Conservation (phyloP, 1,140 invertebrate species). For the Littorina saxatilis region DNA sequence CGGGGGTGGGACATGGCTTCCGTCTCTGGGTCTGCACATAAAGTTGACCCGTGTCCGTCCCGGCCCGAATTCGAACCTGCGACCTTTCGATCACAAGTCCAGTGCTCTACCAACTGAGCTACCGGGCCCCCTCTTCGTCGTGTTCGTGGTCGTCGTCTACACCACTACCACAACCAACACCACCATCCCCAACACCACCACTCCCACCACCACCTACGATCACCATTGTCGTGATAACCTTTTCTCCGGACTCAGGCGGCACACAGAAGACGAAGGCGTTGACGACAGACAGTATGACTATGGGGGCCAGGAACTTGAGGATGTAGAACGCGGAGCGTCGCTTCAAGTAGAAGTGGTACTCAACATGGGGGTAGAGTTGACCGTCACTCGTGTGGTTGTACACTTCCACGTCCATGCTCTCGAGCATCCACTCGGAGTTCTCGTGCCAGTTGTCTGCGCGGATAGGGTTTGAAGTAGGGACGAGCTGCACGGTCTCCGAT, state of each 20-base stretch:
- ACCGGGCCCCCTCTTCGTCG: too few species aligned
- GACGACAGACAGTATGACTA: constrained; percentile 45
- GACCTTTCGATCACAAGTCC: too few species aligned
- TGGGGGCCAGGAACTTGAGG: constrained; percentile 40
- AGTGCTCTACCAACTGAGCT: too few species aligned
- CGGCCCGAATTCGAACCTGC: too few species aligned
- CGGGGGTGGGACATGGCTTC: too few species aligned
- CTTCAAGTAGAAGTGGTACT: constrained; percentile 25
- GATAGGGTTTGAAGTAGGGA: neutral
- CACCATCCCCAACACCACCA: too few species aligned
- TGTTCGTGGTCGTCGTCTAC: too few species aligned
- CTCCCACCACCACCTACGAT: too few species aligned
- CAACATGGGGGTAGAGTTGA: constrained; percentile 11
- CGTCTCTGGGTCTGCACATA: too few species aligned
- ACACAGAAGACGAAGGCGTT: constrained; percentile 59
- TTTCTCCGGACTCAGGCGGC: constrained; percentile 57
- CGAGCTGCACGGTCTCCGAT: constrained; percentile 1
- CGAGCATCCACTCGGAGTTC: constrained; percentile 39
- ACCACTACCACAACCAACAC: too few species aligned
- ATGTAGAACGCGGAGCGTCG: constrained; percentile 35
- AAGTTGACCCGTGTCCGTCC: too few species aligned
- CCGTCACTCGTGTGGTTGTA: neutral
- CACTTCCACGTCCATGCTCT: neutral
- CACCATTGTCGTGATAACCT: too few species aligned
- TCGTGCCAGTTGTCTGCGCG: constrained; percentile 20